Evolutionary conservation across 2,888 invertebrate genomes (phyloP), one percentile per base, ranked within the genome.

Genomic region (Daptonema setosum): DNA sequence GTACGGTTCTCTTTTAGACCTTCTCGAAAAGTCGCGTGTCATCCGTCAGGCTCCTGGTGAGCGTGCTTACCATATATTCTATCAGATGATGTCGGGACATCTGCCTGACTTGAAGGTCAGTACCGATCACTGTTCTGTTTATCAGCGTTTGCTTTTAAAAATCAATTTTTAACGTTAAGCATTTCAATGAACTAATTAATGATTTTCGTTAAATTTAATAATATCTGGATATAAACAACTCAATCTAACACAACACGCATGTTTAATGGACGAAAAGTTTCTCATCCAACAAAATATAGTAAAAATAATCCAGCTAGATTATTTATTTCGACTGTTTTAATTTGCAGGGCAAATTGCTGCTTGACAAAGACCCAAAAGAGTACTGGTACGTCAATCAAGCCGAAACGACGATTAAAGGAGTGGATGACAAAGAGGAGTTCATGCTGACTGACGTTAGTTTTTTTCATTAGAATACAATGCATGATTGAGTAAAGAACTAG

Each of bases 21-120:
- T 99, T 77, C 81, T 97, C 73, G 97, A 97, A 79, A 97, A 97
- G 78, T 97, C 97, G 75, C 91, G 97, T 83, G 95, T 97, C 79
- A 95, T 97, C 78, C 93, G 93, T 72, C 97, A 99, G 59, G 68
- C 68, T 25, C 68, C 68, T 62, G 79, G 90, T 74, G 97, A 99
- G 78, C 85, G 97, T 77, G 95, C 95, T 70, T 97, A 97, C 82
- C 97, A 99, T 77, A 95, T 97, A 78, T 99, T 97, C 86, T 97
- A 97, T 83, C 93, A 95, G 78, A 83, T 97, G 75, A 88, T 88
- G 87, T 87, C 91, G 68, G 88, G 87, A 60, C 77, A 85, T 64
- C 25, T 26, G 26, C 50, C 87, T 59, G 28, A 50, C n/a, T n/a
- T 45, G 3, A 14, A 3, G n/a, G 45, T 87, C 88, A 69, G 87